Evolutionary conservation across 2,888 invertebrate genomes (phyloP), one percentile per base, ranked within the genome.

Genomic region (Drosophila cognata): DNA sequence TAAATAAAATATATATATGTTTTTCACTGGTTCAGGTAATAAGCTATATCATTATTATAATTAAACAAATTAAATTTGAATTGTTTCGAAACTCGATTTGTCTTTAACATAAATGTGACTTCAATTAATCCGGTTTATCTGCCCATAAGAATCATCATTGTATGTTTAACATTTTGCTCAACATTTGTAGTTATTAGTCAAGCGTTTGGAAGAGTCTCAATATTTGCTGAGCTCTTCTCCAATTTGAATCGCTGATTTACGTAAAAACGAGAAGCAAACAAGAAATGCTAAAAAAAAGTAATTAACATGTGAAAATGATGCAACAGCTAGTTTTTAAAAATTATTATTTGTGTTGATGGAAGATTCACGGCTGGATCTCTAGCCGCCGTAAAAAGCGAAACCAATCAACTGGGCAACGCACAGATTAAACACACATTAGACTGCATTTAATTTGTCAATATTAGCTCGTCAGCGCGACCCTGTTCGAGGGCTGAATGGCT

Each of bases 401-500:
- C 60, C 68, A 76, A 72, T 81, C 58, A 56, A 59, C 59, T 52
- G 65, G 38, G 36, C 63, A 35, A 46, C 60, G 53, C 67, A 76
- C 71, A 81, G 84, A 88, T 87, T 87, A 82, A 89, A 90, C 69
- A 73, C 87, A 84, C 85, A 90, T 87, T 87, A 89, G 82, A 71
- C 88, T 87, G 88, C 71, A 84, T 90, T 87, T 84, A 90, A 87
- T 87, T 90, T 87, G 90, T 87, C 89, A 87, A 87, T 90, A 87
- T 87, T 90, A 80, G 88, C 87, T 67, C 63, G 71, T 58, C 52
- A 41, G 57, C 4, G 48, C 38, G 65, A 50, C 48, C 51, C 55
- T 72, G 18, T 59, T 43, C 7, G n/a, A 18, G 53, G 18, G 41
- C 11, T 60, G 35, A 41, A 43, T 57, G 41, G 35, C 51, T 55